Evolutionary conservation across 1,140 invertebrate genomes (phyloP).

Genomic region (Penaeus indicus): DNA sequence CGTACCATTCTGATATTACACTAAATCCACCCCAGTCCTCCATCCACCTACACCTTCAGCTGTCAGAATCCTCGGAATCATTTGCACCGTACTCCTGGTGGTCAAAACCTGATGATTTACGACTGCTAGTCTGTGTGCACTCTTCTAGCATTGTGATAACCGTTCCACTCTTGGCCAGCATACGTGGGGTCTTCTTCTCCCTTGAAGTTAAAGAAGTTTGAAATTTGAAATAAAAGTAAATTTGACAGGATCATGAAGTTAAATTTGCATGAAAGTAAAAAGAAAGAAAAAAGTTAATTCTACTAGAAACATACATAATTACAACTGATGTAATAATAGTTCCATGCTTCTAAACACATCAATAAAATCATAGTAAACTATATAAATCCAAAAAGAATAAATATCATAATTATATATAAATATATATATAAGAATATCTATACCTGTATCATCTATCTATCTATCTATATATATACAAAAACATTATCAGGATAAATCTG

Average conservation of each 20-base stretch:
- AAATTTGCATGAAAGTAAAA: background rate
- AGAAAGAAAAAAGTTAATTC: too few relatives aligned
- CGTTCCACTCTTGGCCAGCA: conserved; percentile 35
- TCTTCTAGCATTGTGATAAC: conserved; percentile 47
- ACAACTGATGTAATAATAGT: too few relatives aligned
- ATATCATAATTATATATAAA: too few relatives aligned
- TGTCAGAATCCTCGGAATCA: conserved; percentile 45
- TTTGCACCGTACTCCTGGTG: conserved; percentile 47
- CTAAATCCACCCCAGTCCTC: background rate
- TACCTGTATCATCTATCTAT: too few relatives aligned
- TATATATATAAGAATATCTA: too few relatives aligned
- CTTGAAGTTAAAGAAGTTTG: background rate
- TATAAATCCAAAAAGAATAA: too few relatives aligned
- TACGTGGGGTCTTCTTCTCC: conserved; percentile 35
- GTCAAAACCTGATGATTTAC: conserved; percentile 26
- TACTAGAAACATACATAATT: too few relatives aligned
- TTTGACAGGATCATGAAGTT: background rate
- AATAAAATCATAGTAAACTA: too few relatives aligned
- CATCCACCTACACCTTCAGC: background rate
- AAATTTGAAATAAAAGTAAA: background rate
- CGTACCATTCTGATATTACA: background rate
- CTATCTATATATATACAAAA: too few relatives aligned
- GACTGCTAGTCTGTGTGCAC: background rate
- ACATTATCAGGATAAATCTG: too few relatives aligned
- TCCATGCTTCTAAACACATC: too few relatives aligned